A percentile compares a stretch with the other conserved stretches of the same genome.
Evolutionary conservation across 2,888 invertebrate genomes (phyloP).

Genomic region (Oscheius sp.): DNA sequence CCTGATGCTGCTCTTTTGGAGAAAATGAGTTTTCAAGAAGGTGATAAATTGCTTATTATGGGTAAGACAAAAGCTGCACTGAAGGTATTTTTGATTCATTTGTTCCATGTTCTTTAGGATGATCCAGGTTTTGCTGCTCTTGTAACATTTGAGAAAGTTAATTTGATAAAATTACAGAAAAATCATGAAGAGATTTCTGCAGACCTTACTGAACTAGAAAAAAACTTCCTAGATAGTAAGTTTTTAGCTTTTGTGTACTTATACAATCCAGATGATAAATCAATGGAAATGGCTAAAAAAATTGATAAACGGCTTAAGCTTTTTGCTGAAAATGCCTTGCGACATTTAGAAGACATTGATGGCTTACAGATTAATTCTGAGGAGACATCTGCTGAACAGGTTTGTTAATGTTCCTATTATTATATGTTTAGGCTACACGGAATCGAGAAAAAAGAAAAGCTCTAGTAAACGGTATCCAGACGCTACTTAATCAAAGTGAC

Average conservation of each 20-base stretch:
- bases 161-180: slow-evolving; percentile 54
- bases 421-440: slow-evolving; percentile 45
- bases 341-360: slow-evolving; percentile 65
- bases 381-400: not conserved
- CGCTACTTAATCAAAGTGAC: slow-evolving; percentile 64
- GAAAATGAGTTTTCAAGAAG: slow-evolving; percentile 56
- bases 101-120: slow-evolving; percentile 28
- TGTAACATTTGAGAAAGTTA: slow-evolving; percentile 61
- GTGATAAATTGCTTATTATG: slow-evolving; percentile 63
- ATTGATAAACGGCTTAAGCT: slow-evolving; percentile 57
- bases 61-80: slow-evolving; percentile 49
- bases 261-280: slow-evolving; percentile 46
- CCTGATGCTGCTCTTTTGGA: slow-evolving; percentile 39
- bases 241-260: not conserved
- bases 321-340: slow-evolving; percentile 56
- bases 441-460: slow-evolving; percentile 66
- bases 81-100: slow-evolving; percentile 24
- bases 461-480: slow-evolving; percentile 60
- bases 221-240: slow-evolving; percentile 60
- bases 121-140: slow-evolving; percentile 58
- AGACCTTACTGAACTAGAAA: slow-evolving; percentile 61
- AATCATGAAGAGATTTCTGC: slow-evolving; percentile 46
- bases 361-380: slow-evolving; percentile 42
- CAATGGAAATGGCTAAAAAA: slow-evolving; percentile 56
- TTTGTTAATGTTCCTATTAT: not conserved